Evolutionary conservation across 1,140 invertebrate genomes (phyloP), one percentile per base, ranked within the genome.

Genomic region (Oryctes rhinoceros): DNA sequence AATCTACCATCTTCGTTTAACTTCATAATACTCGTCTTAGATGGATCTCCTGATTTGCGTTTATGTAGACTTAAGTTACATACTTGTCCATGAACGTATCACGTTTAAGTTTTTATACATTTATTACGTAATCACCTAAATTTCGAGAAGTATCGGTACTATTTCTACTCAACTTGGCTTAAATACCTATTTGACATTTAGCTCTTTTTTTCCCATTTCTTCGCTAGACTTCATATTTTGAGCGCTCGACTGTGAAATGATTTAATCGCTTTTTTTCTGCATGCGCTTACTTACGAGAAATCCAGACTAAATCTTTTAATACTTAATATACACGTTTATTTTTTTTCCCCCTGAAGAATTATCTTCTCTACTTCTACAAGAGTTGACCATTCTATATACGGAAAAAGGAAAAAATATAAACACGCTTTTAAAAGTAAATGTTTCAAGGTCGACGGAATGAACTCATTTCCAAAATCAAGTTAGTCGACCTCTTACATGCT

Each of bases 381-480:
- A 10, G 53, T 18, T n/a, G 53, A 20, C 53, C 53, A 15, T 15
- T 44, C 39, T 62, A 62, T n/a, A 20, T 20, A 10, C 3, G 53
- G 53, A 20, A 62, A 62, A n/a, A 62, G 53, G 24, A 74, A 74
- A 74, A 74, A 74, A 18, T 35, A 76, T 76, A 76, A 76, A 76
- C 75, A 24, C 15, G 47, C 39, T 20, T 20, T n/a, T 15, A 76
- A 76, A 47, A 20, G 75, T 76, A 76, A 76, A 76, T 76, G 75
- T 76, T 76, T 76, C 75, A 76, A 76, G 75, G 75, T 76, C 75
- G 75, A 47, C 44, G 37, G 39, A 76, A 76, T 49, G 75, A 49
- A 49, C 75, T 49, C 75, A 76, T 76, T 76, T 76, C 75, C 75
- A 37, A 76, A 76, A 76, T 76, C 75, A 49, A 76, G 75, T 76